These are phyloP conservation scores for Leptinotarsa defecta DNA, from an alignment of 1,140 invertebrate species.

Conservation along the genomic window DNA sequence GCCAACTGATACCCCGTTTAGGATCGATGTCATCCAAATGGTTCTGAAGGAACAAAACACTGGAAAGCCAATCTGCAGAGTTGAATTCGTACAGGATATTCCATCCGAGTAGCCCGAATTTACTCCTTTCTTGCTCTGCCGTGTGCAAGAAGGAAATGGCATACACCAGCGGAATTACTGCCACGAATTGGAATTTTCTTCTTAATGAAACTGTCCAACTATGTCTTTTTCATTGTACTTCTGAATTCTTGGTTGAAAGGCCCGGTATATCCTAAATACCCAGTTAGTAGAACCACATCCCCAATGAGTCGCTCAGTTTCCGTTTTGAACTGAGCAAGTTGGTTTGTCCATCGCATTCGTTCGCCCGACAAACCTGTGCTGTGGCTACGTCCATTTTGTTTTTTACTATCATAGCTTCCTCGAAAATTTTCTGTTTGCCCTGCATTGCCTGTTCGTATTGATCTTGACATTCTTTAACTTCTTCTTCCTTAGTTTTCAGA, in stretches of 20 bases:
- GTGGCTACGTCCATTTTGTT: constrained; percentile 88
- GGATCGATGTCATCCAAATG: constrained; percentile 86
- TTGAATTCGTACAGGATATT: constrained; percentile 94
- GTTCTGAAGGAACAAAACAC: constrained; percentile 90
- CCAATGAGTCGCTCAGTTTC: constrained; percentile 84
- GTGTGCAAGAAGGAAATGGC: constrained; percentile 88
- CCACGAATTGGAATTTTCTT: constrained; percentile 77
- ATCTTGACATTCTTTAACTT: constrained; percentile 73
- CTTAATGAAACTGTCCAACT: constrained; percentile 70
- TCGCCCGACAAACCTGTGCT: constrained; percentile 85
- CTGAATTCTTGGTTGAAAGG: constrained; percentile 93
- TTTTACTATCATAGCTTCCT: constrained; percentile 80
- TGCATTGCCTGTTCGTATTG: constrained; percentile 78
- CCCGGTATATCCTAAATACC: constrained; percentile 87
- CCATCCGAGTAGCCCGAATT: constrained; percentile 91
- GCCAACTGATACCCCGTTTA: constrained; percentile 81
- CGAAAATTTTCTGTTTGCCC: constrained; percentile 70
- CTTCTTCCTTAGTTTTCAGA: constrained; percentile 76
- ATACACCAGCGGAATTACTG: constrained; percentile 86
- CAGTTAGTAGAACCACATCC: constrained; percentile 82
- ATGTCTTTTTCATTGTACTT: constrained; percentile 66
- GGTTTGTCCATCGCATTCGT: constrained; percentile 86
- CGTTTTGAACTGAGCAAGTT: constrained; percentile 80
- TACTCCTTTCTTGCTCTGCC: constrained; percentile 83
- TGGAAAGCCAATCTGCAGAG: constrained; percentile 87